Evolutionary conservation across 1,140 invertebrate genomes (phyloP).

Genomic region (Scaptomyza graminum): DNA sequence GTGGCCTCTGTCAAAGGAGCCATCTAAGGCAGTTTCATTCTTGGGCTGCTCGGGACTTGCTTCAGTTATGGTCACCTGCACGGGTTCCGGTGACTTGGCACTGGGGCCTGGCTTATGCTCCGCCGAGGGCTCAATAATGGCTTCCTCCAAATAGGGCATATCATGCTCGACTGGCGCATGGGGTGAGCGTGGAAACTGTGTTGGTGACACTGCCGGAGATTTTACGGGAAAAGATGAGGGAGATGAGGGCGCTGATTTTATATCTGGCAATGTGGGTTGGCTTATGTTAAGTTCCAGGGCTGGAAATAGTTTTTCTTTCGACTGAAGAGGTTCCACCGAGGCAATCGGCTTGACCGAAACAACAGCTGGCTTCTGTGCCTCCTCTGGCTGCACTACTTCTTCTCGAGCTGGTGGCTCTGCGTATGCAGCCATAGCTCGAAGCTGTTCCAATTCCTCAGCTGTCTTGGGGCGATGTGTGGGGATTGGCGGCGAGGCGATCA

Average conservation of each 20-base stretch:
- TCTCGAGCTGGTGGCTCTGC: neutral
- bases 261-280: neutral
- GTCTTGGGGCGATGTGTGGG: slow-evolving; percentile 62
- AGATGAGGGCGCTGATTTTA: slow-evolving; percentile 13
- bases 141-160: slow-evolving; percentile 58
- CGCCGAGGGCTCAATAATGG: slow-evolving; percentile 29
- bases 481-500: slow-evolving; percentile 54
- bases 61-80: slow-evolving; percentile 43
- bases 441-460: slow-evolving; percentile 39
- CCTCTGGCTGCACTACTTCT: neutral
- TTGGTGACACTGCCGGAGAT: slow-evolving; percentile 23
- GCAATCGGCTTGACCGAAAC: neutral
- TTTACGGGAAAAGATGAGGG: slow-evolving; percentile 71
- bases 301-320: neutral
- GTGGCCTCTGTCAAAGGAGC: slow-evolving; percentile 45
- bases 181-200: slow-evolving; percentile 69
- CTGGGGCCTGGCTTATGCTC: slow-evolving; percentile 28
- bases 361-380: neutral
- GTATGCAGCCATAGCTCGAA: slow-evolving; percentile 14
- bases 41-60: slow-evolving; percentile 43
- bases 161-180: slow-evolving; percentile 43
- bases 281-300: slow-evolving; percentile 27
- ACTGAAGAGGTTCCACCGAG: neutral
- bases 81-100: slow-evolving; percentile 37
- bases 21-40: slow-evolving; percentile 22